Conservation (phyloP, 2,113 vertebrate species). For the Gobiocypris rarus region DNA sequence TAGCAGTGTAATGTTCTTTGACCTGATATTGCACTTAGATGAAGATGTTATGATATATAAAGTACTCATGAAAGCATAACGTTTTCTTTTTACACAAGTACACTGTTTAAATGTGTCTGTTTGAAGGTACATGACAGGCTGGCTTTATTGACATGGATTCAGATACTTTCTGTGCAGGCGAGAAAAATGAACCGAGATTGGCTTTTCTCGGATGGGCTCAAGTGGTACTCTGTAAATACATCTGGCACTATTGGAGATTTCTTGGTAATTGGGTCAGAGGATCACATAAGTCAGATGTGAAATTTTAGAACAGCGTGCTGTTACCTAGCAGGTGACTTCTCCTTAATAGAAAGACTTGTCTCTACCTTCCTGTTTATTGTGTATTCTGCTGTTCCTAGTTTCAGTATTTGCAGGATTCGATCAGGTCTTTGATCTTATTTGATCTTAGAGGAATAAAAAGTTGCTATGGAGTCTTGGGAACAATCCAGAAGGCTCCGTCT, state of each 20-base stretch:
- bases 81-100: background rate
- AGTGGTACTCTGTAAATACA: slow-evolving; percentile 28
- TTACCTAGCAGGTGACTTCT: slow-evolving; percentile 12
- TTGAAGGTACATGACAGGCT: background rate
- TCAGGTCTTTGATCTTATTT: background rate
- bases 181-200: slow-evolving; percentile 13
- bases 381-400: background rate
- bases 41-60: background rate
- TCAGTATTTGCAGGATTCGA: background rate
- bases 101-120: background rate
- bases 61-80: background rate
- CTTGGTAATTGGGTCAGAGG: slow-evolving; percentile 30
- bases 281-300: slow-evolving; percentile 44
- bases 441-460: background rate
- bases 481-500: background rate
- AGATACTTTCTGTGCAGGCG: slow-evolving; percentile 1
- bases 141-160: slow-evolving; percentile 3
- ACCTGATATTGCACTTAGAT: background rate
- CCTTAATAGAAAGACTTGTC: background rate
- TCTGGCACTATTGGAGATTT: slow-evolving; percentile 10
- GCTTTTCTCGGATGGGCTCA: slow-evolving; percentile 15
- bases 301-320: slow-evolving; percentile 15
- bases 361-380: background rate
- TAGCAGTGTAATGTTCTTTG: background rate
- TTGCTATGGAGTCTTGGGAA: background rate